phyloP scores from a whole-genome alignment of 1,140 invertebrate genomes.

The Zaprionus africanus region DNA sequence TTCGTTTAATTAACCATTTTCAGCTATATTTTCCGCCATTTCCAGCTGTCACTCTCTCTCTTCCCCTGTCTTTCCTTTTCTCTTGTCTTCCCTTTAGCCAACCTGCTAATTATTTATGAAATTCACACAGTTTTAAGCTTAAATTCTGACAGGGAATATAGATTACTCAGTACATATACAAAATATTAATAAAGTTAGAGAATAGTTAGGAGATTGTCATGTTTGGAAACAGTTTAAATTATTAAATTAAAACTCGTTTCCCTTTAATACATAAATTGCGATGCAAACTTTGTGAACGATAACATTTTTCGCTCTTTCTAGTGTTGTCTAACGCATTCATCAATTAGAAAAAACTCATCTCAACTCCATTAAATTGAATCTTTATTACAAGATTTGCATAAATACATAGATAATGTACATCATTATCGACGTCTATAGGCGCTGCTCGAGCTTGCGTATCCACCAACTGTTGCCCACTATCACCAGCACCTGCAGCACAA shows the following conservation, averaged over 20 bases:
- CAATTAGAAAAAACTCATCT: too few species aligned
- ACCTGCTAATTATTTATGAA: slow-evolving; percentile 1
- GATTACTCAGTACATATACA: too few species aligned
- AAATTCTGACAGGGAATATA: background rate
- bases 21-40: slow-evolving; percentile 25
- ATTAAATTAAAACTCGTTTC: too few species aligned
- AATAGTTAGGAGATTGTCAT: too few species aligned
- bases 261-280: too few species aligned
- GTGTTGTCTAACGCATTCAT: background rate
- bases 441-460: background rate
- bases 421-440: background rate
- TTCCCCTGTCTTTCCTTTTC: background rate
- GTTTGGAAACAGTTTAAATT: too few species aligned
- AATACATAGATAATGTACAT: too few species aligned
- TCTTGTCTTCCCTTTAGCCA: background rate
- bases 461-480: background rate
- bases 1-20: slow-evolving; percentile 23
- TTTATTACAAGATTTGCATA: too few species aligned
- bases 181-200: background rate
- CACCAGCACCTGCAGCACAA: background rate
- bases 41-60: slow-evolving; percentile 3
- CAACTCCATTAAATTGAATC: too few species aligned
- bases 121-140: background rate
- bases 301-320: background rate
- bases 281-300: too few species aligned